Evolutionary conservation across 2,888 invertebrate genomes (phyloP).

Genomic region (Leptinotarsa rubiginosa): DNA sequence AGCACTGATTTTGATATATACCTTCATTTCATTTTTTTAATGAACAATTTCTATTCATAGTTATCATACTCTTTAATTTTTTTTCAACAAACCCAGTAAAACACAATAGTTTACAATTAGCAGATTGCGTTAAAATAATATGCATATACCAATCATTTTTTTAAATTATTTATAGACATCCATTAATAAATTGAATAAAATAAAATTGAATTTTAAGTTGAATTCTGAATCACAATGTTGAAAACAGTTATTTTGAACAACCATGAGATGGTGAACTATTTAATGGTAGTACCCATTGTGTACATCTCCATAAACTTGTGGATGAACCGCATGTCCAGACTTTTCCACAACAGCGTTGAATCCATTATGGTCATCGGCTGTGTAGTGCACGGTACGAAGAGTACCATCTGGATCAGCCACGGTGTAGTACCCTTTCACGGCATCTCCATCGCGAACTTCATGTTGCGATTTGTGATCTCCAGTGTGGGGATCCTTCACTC

Average conservation of each 20-base stretch:
- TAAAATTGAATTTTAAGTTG: no score
- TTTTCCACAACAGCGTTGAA: conserved; percentile 74
- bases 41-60: no score
- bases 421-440: conserved; percentile 74
- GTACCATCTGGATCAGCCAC: conserved; percentile 75
- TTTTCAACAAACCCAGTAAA: no score
- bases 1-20: no score
- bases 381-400: conserved; percentile 74
- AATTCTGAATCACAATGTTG: background rate
- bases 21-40: no score
- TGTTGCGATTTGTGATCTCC: conserved; percentile 68
- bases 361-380: conserved; percentile 72
- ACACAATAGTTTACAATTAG: no score
- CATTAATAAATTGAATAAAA: no score
- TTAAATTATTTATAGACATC: no score
- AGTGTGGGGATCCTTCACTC: conserved; percentile 71
- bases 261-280: background rate
- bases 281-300: conserved; percentile 8
- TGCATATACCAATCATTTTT: no score
- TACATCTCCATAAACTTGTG: conserved; percentile 38
- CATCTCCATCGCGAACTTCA: conserved; percentile 70
- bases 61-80: no score
- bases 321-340: conserved; percentile 59
- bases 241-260: background rate
- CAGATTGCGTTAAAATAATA: no score